Base-by-base conservation (phyloP, 2,888 invertebrate genomes). In the Microplitis deprimator region DNA sequence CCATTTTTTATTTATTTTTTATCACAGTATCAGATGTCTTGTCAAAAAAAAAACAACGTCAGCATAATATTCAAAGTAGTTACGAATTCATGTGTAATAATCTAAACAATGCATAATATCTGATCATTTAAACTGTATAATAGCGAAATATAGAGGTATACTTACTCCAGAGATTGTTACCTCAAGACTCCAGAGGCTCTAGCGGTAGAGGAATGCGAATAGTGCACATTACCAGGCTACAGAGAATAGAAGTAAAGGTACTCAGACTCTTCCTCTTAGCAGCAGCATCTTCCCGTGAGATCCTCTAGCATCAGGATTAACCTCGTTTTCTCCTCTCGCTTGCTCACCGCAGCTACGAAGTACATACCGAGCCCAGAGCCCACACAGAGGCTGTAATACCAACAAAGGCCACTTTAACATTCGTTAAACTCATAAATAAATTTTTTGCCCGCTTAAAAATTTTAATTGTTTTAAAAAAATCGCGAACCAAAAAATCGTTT, bases 71-170 rank as follows among this genome's bases (percentile, higher is more conserved):
- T 50, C 10, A 50, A 50, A 50, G 13, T 13, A 50, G 10, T 13
- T 13, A 8, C 50, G 13, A 50, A 50, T 50, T 50, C 13, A 50
- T 50, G 13, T 2, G 50, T 50, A 50, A 13, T 50, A 50, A 50
- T 50, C 50, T 50, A 50, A 50, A 50, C 50, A 50, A 50, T 50
- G 50, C 50, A 50, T 50, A 50, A 50, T 50, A 50, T 50, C 50
- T 50, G 50, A 50, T 50, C 50, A 50, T 50, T 50, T 50, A 50
- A 50, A 50, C 50, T 13, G 50, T 50, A 50, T 50, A 50, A 50
- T 10, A 50, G 50, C 50, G 50, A 50, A 50, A 50, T 50, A 50
- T 50, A 50, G 50, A 50, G 50, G 50, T 50, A 50, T 50, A 50
- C 13, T 50, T 50, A 50, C 8, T 13, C 13, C 29, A 29, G 50